Conservation (phyloP, 2,888 invertebrate species). For the Tillus elongatus region DNA sequence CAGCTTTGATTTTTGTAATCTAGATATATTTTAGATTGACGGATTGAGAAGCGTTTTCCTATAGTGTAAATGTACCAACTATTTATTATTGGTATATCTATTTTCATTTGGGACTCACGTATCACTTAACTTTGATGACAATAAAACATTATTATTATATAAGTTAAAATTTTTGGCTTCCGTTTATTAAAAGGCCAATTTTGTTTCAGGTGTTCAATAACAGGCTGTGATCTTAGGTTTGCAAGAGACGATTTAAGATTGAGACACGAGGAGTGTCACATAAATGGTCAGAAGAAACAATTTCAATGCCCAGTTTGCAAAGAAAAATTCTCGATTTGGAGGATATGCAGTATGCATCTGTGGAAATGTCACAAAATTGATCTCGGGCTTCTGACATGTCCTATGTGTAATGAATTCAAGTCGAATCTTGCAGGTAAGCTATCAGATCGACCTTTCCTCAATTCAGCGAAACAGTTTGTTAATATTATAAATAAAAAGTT, state of each 20-base stretch:
- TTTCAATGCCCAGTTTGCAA: constrained; percentile 50
- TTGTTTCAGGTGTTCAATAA: constrained; percentile 44
- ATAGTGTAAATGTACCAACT: too few species aligned
- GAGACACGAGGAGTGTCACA: constrained; percentile 48
- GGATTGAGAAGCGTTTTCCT: too few species aligned
- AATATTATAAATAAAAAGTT: too few species aligned
- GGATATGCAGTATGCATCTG: constrained; percentile 56
- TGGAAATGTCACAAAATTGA: constrained; percentile 59
- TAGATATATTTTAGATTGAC: too few species aligned
- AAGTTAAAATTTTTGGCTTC: constrained; percentile 3
- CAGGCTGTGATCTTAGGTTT: constrained; percentile 49
- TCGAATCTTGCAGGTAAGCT: constrained; percentile 43
- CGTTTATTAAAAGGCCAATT: too few species aligned
- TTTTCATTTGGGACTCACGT: too few species aligned
- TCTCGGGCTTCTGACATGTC: constrained; percentile 50
- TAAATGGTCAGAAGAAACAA: constrained; percentile 32
- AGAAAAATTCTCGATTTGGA: constrained; percentile 52
- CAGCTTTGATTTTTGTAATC: too few species aligned
- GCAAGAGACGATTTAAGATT: constrained; percentile 39
- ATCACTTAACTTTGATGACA: too few species aligned
- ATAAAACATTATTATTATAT: constrained; percentile 3
- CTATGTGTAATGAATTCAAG: constrained; percentile 49
- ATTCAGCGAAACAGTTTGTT: too few species aligned
- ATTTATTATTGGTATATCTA: too few species aligned
- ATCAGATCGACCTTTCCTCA: too few species aligned